Evolutionary conservation across 2,797 vertebrate genomes (phyloP).

Genomic region (Myotis myotis): DNA sequence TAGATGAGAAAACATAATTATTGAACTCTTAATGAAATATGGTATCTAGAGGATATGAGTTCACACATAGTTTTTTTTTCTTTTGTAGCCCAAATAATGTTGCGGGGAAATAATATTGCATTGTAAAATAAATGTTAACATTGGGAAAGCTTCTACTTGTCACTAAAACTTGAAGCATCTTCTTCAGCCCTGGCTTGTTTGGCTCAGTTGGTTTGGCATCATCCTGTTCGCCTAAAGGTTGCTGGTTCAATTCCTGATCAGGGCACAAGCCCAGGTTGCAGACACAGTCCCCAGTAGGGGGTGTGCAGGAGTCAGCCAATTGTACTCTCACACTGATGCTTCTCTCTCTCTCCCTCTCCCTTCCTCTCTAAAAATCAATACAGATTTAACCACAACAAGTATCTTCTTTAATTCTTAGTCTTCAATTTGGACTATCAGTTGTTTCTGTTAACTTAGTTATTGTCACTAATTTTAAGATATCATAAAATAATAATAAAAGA

Average conservation of each 20-base stretch:
- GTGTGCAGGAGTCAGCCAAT: not conserved
- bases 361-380: not conserved
- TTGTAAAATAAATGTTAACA: not conserved
- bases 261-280: not conserved
- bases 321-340: too few relatives aligned
- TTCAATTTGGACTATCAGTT: not conserved
- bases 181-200: not conserved
- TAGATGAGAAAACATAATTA: slow-evolving; percentile 5
- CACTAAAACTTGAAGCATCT: not conserved
- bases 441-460: not conserved
- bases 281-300: not conserved
- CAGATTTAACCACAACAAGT: not conserved
- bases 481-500: not conserved
- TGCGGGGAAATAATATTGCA: not conserved
- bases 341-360: not conserved
- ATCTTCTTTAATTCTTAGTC: not conserved
- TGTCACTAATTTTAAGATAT: not conserved
- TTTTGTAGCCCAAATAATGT: not conserved
- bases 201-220: not conserved
- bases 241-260: not conserved
- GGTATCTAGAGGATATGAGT: not conserved
- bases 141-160: not conserved
- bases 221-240: not conserved
- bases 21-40: slow-evolving; percentile 2
- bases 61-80: not conserved